Conservation (phyloP, 2,888 invertebrate species). For the Dexiosoma caninum region DNA sequence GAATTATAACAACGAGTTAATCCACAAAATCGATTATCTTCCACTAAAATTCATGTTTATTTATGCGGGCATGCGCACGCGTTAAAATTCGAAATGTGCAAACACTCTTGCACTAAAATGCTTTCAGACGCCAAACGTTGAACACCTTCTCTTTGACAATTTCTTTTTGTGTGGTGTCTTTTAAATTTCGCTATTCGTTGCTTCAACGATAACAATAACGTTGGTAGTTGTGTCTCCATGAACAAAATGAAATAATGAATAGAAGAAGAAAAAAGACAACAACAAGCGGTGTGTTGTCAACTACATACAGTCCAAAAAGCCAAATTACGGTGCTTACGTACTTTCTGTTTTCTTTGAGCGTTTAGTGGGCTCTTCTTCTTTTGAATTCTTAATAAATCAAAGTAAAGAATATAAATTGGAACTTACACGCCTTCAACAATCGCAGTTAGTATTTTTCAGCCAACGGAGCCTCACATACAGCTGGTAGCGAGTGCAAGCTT, state of each 20-base stretch:
- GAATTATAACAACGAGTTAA: conserved; percentile 30
- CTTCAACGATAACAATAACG: conserved; percentile 33
- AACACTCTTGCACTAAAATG: background rate
- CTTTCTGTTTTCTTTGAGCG: conserved; percentile 19
- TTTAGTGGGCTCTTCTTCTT: conserved; percentile 70
- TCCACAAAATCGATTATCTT: conserved; percentile 33
- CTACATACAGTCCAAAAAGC: conserved; percentile 30
- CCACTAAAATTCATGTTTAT: background rate
- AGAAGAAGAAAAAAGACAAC: background rate
- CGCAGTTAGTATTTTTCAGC: conserved; percentile 78
- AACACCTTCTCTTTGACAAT: conserved; percentile 37
- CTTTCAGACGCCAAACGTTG: background rate
- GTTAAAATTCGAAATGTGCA: conserved; percentile 38
- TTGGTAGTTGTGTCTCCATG: conserved; percentile 43
- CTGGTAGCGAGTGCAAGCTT: conserved; percentile 76
- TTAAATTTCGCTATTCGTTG: conserved; percentile 17
- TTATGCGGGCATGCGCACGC: conserved; percentile 38
- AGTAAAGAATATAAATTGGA: conserved; percentile 78
- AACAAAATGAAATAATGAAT: background rate
- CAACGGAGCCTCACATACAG: conserved; percentile 77
- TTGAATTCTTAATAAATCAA: conserved; percentile 78
- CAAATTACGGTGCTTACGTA: conserved; percentile 35
- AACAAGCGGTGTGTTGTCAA: conserved; percentile 60
- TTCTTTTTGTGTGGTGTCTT: conserved; percentile 8
- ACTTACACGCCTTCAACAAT: conserved; percentile 74